Evolutionary conservation across 2,888 invertebrate species (phyloP), one percentile per base, ranked within the genome.

Genomic region (Cyrtodaria siliqua): DNA sequence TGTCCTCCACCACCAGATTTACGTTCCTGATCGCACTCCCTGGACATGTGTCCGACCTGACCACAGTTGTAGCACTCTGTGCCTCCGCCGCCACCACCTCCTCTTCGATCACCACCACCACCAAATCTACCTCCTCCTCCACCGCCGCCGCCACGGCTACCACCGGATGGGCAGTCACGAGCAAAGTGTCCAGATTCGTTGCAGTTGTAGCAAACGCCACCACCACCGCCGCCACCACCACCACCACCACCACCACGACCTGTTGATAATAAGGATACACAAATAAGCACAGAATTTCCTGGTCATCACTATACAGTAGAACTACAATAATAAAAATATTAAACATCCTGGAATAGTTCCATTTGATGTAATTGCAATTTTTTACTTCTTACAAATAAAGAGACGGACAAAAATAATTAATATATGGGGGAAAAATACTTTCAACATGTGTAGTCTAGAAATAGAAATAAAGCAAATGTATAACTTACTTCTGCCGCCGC

Each of bases 111-210:
- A 44, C 60, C 56, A 67, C 62, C 67, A 24, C 70, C 62, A 57
- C 49, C 52, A n/a, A n/a, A n/a, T n/a, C n/a, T n/a, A 44, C 60
- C 56, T 62, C 62, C 67, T 18, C 70, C 62, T 50, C 49, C 52
- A 18, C 52, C 40, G 20, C 38, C 23, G 16, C 49, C 49, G n/a
- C 52, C n/a, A 29, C 44, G 12, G 23, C 59, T 26, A 44, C 29
- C 33, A n/a, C 33, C 29, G 20, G 29, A 12, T 89, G 87, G 86
- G 94, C 98, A 98, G 94, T 98, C 98, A 89, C 98, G 95, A 92
- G 98, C 97, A 93, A 97, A 97, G 94, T 98, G 98, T 88, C 98
- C 98, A 47, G 88, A 84, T 67, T 93, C 91, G 29, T 93, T 93
- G 85, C 94, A 94, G 72, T 92, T 92, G 90, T 93, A 91, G 82